Evolutionary conservation across 2,113 vertebrate species (phyloP).

Genomic region (Tachycineta bicolor): DNA sequence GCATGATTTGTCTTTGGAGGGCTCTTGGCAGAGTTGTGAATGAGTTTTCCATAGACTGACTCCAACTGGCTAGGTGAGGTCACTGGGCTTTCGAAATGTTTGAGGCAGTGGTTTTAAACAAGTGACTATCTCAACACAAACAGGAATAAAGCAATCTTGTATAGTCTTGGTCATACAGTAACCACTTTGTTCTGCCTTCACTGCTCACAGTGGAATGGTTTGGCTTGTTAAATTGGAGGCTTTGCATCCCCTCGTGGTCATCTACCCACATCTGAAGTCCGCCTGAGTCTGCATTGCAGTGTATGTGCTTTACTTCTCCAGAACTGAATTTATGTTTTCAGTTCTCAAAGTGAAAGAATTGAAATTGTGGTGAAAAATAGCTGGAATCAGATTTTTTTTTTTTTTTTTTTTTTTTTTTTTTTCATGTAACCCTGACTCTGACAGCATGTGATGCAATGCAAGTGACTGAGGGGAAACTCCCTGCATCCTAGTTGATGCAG

Average conservation of each 20-base stretch:
- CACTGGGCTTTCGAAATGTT: conserved; percentile 29
- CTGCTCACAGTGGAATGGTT: background rate
- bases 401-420: background rate
- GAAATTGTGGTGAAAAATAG: conserved; percentile 9
- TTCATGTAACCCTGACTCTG: background rate
- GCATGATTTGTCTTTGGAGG: background rate
- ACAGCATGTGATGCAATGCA: background rate
- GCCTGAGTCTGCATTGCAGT: background rate
- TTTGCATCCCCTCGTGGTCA: background rate
- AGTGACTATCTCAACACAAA: conserved; percentile 41
- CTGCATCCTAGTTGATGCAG: background rate
- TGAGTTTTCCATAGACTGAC: background rate
- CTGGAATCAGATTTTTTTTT: background rate
- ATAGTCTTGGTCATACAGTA: conserved; percentile 31
- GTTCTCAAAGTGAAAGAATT: background rate
- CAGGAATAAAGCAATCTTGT: conserved; percentile 51
- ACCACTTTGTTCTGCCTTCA: conserved; percentile 35
- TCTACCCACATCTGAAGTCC: background rate
- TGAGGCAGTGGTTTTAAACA: conserved; percentile 45
- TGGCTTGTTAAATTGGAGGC: background rate
- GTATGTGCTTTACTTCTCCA: background rate
- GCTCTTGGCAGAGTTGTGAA: background rate
- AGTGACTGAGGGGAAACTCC: background rate
- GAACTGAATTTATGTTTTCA: background rate
- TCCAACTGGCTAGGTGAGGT: conserved; percentile 15